Evolutionary conservation across 2,888 invertebrate species (phyloP), one percentile per base, ranked within the genome.

Genomic region (Teleogryllus oceanicus): DNA sequence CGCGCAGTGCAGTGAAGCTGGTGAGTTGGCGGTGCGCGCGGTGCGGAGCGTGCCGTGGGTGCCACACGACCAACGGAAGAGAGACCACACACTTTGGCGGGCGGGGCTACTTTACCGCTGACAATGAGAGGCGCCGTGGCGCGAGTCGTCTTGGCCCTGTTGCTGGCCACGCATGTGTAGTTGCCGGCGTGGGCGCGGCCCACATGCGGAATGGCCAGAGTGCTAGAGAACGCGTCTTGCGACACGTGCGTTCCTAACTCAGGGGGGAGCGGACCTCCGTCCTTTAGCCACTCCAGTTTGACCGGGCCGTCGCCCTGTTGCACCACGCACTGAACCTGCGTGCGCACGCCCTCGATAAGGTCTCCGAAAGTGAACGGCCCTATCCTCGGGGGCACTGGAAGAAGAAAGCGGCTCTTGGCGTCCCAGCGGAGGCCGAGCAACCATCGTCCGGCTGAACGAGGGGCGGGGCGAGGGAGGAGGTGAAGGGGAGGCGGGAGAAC

Each of bases 241-340:
- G 83, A 83, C 81, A 85, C 83, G 78, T 84, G 84, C 79, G 85
- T 84, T n/a, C 84, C 84, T 82, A 85, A 83, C 82, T 87, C 86
- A 78, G 85, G 85, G 8, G 87, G 85, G 74, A 89, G 86, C 10
- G 85, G 84, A 18, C 85, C 83, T n/a, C 86, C 88, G 84, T 89
- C 87, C 83, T 88, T 88, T 77, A 85, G 85, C 89, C 89, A 89
- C 51, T 84, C 84, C 80, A 89, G 86, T 79, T 84, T 85, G 78
- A 89, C 85, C 21, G 89, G 89, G 50, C 87, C 86, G 84, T 89
- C 89, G 4, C 89, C 89, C 79, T 87, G 86, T 83, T 87, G 87
- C 81, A 88, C 87, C 37, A 87, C 87, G 84, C 88, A 89, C 81
- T 88, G 86, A 49, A 87, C 83, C 85, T 85, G 85, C 84, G 88